Evolutionary conservation across 2,888 invertebrate genomes (phyloP).

Genomic region (Cataglyphis rosenhaueri): DNA sequence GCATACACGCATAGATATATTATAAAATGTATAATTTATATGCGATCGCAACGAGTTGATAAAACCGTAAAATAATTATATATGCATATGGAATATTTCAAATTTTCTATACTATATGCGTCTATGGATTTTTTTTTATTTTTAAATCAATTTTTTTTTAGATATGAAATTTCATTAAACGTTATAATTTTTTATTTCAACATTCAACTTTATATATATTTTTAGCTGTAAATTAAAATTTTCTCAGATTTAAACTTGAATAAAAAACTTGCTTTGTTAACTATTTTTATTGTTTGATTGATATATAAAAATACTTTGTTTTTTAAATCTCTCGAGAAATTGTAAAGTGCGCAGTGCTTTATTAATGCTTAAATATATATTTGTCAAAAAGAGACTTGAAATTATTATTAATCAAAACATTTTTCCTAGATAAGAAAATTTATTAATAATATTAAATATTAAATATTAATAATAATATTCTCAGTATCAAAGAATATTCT

Average conservation of each 20-base stretch:
- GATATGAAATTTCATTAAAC: slow-evolving; percentile 8
- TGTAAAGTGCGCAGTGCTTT: neutral
- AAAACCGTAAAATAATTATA: neutral
- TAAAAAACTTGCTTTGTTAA: slow-evolving; percentile 1
- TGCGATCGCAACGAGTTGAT: neutral
- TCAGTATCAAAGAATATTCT: no score
- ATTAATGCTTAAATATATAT: neutral
- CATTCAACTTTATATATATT: slow-evolving; percentile 5
- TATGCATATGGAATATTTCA: neutral
- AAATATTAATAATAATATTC: neutral
- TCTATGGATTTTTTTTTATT: neutral
- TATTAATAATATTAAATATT: neutral
- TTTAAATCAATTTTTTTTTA: neutral
- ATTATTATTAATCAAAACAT: neutral
- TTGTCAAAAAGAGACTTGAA: neutral
- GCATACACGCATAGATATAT: neutral
- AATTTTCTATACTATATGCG: neutral
- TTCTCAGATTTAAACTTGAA: neutral
- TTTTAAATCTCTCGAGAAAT: neutral
- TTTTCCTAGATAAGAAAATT: neutral
- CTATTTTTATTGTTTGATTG: neutral
- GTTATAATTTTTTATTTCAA: neutral
- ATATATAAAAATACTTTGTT: neutral
- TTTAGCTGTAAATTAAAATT: neutral
- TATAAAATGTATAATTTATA: slow-evolving; percentile 3